These are phyloP conservation scores for Pangasius larnaudii DNA, from an alignment of 2,797 vertebrate species.

Conservation along the genomic window DNA sequence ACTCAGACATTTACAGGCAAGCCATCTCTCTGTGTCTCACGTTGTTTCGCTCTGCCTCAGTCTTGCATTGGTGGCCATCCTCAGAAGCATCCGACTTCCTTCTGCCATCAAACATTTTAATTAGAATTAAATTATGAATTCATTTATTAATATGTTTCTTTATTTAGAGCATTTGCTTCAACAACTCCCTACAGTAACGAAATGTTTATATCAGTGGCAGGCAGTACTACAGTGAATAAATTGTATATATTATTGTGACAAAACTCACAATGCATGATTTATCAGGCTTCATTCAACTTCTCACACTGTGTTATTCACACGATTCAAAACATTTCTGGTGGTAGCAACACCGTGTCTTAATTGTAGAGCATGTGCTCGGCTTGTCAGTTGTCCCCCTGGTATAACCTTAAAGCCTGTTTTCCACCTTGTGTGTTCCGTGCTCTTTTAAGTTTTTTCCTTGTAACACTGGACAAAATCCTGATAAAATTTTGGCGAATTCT, in stretches of 20 bases:
- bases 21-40: conserved; percentile 1
- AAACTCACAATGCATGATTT: not conserved
- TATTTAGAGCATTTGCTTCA: not conserved
- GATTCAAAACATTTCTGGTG: too few species aligned
- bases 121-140: not conserved
- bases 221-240: not conserved
- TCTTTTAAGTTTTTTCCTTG: too few species aligned
- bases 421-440: too few species aligned
- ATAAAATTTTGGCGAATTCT: not conserved
- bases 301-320: not conserved
- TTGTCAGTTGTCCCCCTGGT: too few species aligned
- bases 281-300: not conserved
- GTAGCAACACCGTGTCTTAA: too few species aligned
- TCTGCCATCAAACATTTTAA: conserved; percentile 8
- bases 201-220: not conserved
- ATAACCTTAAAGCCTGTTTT: too few species aligned
- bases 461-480: not conserved
- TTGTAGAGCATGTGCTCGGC: too few species aligned
- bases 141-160: not conserved
- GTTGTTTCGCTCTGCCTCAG: not conserved
- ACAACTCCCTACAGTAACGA: not conserved
- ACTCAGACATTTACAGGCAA: not conserved
- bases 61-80: not conserved
- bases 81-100: not conserved
- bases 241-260: not conserved